Percentiles rank a stretch among this genome's conserved stretches.
Conservation (phyloP, 2,888 invertebrate genomes). For the Campopleginae sp. region DNA sequence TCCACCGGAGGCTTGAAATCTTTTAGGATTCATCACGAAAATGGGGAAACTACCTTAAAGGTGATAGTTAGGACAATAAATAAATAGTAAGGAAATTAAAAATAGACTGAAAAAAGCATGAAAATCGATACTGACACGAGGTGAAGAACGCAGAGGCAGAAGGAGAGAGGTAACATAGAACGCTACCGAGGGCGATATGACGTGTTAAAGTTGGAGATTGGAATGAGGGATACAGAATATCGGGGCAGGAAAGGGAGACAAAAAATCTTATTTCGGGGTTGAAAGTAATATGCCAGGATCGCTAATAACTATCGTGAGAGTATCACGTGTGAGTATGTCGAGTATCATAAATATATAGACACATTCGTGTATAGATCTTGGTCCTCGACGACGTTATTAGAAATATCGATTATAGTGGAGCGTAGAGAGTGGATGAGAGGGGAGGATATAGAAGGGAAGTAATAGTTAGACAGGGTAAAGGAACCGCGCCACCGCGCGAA, state of each 20-base stretch:
- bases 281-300: constrained; percentile 59
- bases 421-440: constrained; percentile 10
- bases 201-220: constrained; percentile 4
- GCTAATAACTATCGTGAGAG: constrained; percentile 64
- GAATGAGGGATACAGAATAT: constrained; percentile 13
- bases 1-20: neutral
- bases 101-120: neutral
- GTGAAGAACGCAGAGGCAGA: neutral
- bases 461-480: constrained; percentile 29
- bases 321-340: constrained; percentile 39
- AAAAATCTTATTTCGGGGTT: constrained; percentile 62
- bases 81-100: too few species aligned
- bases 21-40: neutral
- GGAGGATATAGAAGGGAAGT: constrained; percentile 5
- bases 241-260: constrained; percentile 39
- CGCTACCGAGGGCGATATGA: neutral
- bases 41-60: neutral
- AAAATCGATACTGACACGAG: neutral
- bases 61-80: neutral
- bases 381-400: constrained; percentile 65
- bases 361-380: neutral
- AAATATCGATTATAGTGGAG: constrained; percentile 69
- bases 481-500: constrained; percentile 46
- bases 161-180: neutral
- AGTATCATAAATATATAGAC: constrained; percentile 6